Percentiles rank a stretch among this genome's conserved stretches.
Evolutionary conservation across 2,797 vertebrate genomes (phyloP).

Genomic region (Staurois parvus): DNA sequence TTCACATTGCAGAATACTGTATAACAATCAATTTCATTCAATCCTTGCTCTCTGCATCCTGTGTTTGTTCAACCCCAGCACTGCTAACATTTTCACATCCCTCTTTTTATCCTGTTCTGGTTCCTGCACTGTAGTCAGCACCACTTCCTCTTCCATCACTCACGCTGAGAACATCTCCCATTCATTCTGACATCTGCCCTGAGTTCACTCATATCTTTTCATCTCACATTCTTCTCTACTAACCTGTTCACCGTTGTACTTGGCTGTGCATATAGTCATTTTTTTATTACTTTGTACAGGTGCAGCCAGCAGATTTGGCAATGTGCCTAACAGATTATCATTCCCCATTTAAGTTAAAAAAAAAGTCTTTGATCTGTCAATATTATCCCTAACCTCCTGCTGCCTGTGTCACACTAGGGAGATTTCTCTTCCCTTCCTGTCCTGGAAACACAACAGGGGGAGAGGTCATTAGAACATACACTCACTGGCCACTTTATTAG

Average conservation of each 20-base stretch:
- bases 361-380: too few relatives aligned
- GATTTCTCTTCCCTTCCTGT: too few relatives aligned
- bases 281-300: too few relatives aligned
- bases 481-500: too few relatives aligned
- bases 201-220: neutral
- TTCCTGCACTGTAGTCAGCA: neutral
- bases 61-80: neutral
- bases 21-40: neutral
- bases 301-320: too few relatives aligned
- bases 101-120: slow-evolving; percentile 14
- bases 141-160: slow-evolving; percentile 16
- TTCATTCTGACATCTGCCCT: neutral
- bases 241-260: neutral
- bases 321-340: too few relatives aligned
- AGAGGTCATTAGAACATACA: too few relatives aligned
- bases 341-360: too few relatives aligned
- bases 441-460: too few relatives aligned
- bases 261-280: too few relatives aligned
- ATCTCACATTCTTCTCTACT: neutral
- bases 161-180: neutral
- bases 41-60: slow-evolving; percentile 1
- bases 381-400: too few relatives aligned
- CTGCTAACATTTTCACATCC: neutral
- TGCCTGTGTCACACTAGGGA: too few relatives aligned
- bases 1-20: neutral